Evolutionary conservation across 2,797 vertebrate genomes (phyloP), one percentile per base, ranked within the genome.

Genomic region (Avahi laniger): DNA sequence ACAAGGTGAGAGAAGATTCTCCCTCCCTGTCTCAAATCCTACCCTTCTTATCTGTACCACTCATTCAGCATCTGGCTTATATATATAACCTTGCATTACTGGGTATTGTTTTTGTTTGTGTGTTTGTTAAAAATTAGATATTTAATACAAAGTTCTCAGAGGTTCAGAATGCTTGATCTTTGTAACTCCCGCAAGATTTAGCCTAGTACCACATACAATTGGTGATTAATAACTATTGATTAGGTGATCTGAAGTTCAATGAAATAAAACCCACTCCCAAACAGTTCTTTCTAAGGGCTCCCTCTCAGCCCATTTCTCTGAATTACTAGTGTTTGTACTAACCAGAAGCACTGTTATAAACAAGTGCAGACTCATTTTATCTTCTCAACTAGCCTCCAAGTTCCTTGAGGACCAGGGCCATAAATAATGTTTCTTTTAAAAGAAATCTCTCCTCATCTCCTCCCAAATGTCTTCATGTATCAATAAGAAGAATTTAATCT

Each of bases 281-380:
- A 43, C 30, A 75, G 48, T 61, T 94, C 28, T 50, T 95, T 83
- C 92, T 89, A 88, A 94, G 24, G 59, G 33, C 15, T 91, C 10
- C 43, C 81, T 90, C 43, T 63, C 26, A 48, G 11, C n/a, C 61
- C 33, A 30, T 38, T 89, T 82, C 17, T 89, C 72, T 72, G 14
- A 80, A 63, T 28, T 24, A 59, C 59, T 54, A 70, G 33, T 30
- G 24, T 75, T 46, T 88, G 5, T 69, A 89, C 46, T 14, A 79
- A 50, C 2, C 41, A 93, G 63, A 67, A 78, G 20, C 57, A 67
- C 18, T 76, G 65, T 38, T 73, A 87, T 2, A 59, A 33, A 54
- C 63, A 89, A 89, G 17, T 6, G 13, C 28, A 67, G 54, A 20
- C 24, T 92, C 48, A 80, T 35, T 33, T n/a, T 67, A 81, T 28